phyloP scores from a whole-genome alignment of 2,113 vertebrate genomes.

The Pseudopipra pipra region DNA sequence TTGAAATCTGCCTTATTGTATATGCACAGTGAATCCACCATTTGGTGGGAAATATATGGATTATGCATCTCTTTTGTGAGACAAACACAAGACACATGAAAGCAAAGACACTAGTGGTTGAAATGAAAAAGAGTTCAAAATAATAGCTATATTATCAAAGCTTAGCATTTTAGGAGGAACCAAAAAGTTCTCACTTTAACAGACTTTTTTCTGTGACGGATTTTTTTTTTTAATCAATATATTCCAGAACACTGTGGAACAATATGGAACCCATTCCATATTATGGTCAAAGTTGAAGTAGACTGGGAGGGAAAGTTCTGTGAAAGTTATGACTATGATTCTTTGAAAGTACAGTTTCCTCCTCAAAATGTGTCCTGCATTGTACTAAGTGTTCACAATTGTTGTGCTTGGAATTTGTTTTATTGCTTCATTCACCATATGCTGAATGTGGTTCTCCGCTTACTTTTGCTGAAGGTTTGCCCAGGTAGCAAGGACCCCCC shows the following conservation, averaged over 20 bases:
- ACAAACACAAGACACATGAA: not conserved
- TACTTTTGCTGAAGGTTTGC: not conserved
- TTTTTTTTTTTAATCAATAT: not conserved
- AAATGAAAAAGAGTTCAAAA: not conserved
- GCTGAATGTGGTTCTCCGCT: not conserved
- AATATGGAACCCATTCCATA: not conserved
- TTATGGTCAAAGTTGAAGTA: not conserved
- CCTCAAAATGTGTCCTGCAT: not conserved
- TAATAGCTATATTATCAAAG: not conserved
- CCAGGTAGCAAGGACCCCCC: not conserved
- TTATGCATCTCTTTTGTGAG: not conserved
- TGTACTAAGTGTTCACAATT: not conserved
- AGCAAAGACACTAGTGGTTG: not conserved
- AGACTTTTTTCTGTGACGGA: rapidly evolving
- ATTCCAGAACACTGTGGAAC: not conserved
- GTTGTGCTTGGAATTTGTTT: not conserved
- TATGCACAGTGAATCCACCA: not conserved
- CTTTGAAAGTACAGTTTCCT: not conserved
- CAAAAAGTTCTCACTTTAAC: not conserved
- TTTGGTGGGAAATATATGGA: not conserved
- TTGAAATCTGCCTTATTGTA: not conserved
- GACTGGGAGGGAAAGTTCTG: not conserved
- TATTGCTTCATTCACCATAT: not conserved
- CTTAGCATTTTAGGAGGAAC: not conserved
- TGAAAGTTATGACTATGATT: not conserved